Conservation (phyloP, 1,140 invertebrate species). For the Propsilocerus akamusi region DNA sequence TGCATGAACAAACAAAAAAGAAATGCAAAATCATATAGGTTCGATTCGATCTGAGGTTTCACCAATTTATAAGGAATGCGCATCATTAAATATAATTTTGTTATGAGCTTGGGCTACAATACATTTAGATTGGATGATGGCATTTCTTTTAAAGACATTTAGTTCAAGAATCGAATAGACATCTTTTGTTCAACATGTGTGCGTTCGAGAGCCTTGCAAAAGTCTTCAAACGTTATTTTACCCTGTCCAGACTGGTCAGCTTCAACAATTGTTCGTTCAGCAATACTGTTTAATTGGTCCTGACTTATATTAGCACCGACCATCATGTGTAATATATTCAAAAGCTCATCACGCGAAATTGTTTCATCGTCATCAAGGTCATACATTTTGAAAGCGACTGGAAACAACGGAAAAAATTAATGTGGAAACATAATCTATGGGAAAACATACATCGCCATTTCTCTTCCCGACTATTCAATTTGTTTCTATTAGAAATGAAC, state of each 20-base stretch:
- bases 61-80: too few relatives aligned
- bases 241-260: slow-evolving; percentile 92
- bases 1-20: too few relatives aligned
- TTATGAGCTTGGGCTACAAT: too few relatives aligned
- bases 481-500: slow-evolving; percentile 91
- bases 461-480: slow-evolving; percentile 84
- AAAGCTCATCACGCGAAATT: slow-evolving; percentile 89
- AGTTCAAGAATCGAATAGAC: slow-evolving; percentile 94
- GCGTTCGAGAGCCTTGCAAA: slow-evolving; percentile 79
- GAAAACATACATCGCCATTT: slow-evolving; percentile 74
- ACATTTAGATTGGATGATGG: too few relatives aligned
- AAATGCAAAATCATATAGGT: too few relatives aligned
- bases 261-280: slow-evolving; percentile 91
- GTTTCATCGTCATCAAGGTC: slow-evolving; percentile 95
- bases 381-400: slow-evolving; percentile 99
- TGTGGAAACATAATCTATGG: not conserved
- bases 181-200: slow-evolving; percentile 98
- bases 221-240: slow-evolving; percentile 97
- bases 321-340: slow-evolving; percentile 99
- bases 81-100: too few relatives aligned
- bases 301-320: slow-evolving; percentile 95
- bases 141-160: too few relatives aligned
- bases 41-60: too few relatives aligned
- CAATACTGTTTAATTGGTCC: slow-evolving; percentile 88
- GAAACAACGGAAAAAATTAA: slow-evolving; percentile 23